These are phyloP conservation scores for Drosophila sp. DNA, from an alignment of 1,140 invertebrate species.

Conservation along the genomic window DNA sequence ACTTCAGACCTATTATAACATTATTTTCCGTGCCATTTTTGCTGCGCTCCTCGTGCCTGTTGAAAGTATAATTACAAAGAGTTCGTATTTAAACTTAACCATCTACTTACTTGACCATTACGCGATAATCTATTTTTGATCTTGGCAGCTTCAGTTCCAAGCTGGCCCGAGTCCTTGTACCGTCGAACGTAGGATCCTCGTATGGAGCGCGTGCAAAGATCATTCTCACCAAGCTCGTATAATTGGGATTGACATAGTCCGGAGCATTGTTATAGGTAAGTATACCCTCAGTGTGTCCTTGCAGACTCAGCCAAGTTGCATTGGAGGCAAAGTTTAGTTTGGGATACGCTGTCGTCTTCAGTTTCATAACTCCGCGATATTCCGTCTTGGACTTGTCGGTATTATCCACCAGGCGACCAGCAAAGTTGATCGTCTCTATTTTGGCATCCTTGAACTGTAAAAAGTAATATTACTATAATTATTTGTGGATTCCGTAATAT, in stretches of 20 bases:
- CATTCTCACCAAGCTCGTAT: slow-evolving; percentile 86
- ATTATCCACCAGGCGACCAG: slow-evolving; percentile 88
- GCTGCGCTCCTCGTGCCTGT: slow-evolving; percentile 76
- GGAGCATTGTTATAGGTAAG: slow-evolving; percentile 77
- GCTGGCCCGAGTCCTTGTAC: slow-evolving; percentile 78
- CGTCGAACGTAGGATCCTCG: slow-evolving; percentile 68
- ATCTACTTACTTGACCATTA: slow-evolving; percentile 78
- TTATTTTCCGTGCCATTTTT: slow-evolving; percentile 85
- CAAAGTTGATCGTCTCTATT: slow-evolving; percentile 88
- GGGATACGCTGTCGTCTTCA: slow-evolving; percentile 91
- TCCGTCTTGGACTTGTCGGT: slow-evolving; percentile 86
- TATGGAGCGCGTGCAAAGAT: slow-evolving; percentile 86
- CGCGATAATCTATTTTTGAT: slow-evolving; percentile 84
- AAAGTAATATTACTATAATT: slow-evolving; percentile 71
- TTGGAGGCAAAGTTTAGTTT: slow-evolving; percentile 90
- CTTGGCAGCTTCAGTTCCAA: slow-evolving; percentile 80
- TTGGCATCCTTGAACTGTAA: slow-evolving; percentile 87
- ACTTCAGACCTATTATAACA: slow-evolving; percentile 75
- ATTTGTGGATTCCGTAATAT: too few relatives aligned
- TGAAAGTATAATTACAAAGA: neutral
- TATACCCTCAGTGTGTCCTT: slow-evolving; percentile 77
- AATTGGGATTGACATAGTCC: slow-evolving; percentile 84
- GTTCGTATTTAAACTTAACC: neutral
- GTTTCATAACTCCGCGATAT: slow-evolving; percentile 87
- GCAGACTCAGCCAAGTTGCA: slow-evolving; percentile 83